phyloP scores from a whole-genome alignment of 2,888 invertebrate species.

The Amphipyra berbera region DNA sequence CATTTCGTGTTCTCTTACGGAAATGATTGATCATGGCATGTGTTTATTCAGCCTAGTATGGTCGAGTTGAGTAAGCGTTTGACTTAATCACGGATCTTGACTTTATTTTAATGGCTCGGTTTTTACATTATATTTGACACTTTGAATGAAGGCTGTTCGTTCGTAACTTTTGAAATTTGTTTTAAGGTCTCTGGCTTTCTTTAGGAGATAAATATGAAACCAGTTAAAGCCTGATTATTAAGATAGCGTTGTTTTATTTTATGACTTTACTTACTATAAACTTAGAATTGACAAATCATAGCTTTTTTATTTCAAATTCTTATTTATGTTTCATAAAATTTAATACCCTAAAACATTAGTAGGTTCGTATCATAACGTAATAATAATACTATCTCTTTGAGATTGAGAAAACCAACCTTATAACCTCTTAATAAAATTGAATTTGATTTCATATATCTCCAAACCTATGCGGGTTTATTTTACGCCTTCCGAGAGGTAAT shows the following conservation, averaged over 20 bases:
- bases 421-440: conserved; percentile 2
- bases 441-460: conserved; percentile 5
- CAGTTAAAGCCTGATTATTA: neutral
- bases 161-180: too few species aligned
- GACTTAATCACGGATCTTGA: conserved; percentile 51
- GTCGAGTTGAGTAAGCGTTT: conserved; percentile 42
- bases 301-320: neutral
- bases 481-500: conserved; percentile 16
- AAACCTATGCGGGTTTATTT: conserved; percentile 2
- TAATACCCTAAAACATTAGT: neutral
- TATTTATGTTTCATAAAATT: conserved; percentile 8
- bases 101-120: conserved; percentile 20
- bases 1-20: conserved; percentile 52
- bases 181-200: neutral
- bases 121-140: conserved; percentile 22
- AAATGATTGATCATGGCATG: conserved; percentile 60
- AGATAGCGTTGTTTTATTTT: conserved; percentile 10
- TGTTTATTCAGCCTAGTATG: conserved; percentile 53
- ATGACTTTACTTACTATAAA: neutral
- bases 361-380: conserved; percentile 2
- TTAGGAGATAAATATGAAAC: conserved; percentile 4
- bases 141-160: neutral
- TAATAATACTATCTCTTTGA: neutral
- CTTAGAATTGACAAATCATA: conserved; percentile 5
- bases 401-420: conserved; percentile 2